Evolutionary conservation across 1,140 invertebrate genomes (phyloP), one percentile per base, ranked within the genome.

Genomic region (Ceratosolen fusciceps): DNA sequence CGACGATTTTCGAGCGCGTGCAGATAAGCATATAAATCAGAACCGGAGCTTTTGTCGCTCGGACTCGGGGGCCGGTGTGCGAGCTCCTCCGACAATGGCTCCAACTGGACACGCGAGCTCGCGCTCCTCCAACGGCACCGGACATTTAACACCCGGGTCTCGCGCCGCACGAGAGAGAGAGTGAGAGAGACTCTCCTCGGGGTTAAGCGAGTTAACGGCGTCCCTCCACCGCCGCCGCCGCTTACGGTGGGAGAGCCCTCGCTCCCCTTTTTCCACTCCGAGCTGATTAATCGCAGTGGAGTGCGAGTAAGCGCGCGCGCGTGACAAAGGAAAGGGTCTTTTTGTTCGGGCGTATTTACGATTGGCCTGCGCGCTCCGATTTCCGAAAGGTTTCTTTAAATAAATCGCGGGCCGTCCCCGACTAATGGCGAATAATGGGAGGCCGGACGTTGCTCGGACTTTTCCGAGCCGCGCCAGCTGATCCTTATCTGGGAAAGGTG

Each of bases 281-380:
- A 58, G 49, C 65, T 70, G 77, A 79, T 79, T 79, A 79, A 79
- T 79, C 77, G 77, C 72, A 62, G 60, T 72, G 49, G 67, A 9
- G 52, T 21, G n/a, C 56, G 34, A 24, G 56, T 24, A 16, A 37
- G 1, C 39, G 68, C 49, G 68, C 65, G 56, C 39, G 62, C n/a
- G 47, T 26, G 26, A 76, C 67, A 71, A 72, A 37, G 37, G 39
- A 78, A 47, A 58, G 76, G 65, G 49, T 77, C 77, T 54, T 79
- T 79, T 79, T 79, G 77, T 79, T 73, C 56, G n/a, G 10, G 34
- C 49, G 31, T 79, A 79, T 79, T 79, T 79, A 79, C 47, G 77
- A 79, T 65, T 73, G 43, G 77, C 34, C 43, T 5, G n/a, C 3
- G 10, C 62, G 77, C 56, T 79, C 77, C 77, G 56, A 73, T 79